Base-by-base conservation (phyloP, 2,888 invertebrate species). In the Philopedon plagiatum region DNA sequence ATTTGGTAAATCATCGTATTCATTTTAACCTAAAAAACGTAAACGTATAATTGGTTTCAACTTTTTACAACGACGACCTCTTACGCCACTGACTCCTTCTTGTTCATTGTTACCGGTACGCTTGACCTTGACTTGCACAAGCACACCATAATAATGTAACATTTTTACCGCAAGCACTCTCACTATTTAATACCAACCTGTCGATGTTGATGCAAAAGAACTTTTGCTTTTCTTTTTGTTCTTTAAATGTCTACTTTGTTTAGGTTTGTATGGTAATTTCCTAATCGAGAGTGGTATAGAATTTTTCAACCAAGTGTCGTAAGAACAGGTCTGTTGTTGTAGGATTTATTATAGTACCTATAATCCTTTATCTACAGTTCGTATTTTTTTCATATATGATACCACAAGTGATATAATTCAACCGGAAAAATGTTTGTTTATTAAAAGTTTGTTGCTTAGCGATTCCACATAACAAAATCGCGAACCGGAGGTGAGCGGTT, bases 111-210 rank as follows among this genome's bases (percentile, higher is more conserved):
- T 39, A 37, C 15, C n/a, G 9, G 39, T 58, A 39, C 34, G 58
- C 58, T 39, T 58, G 58, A 58, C 58, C 58, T 58, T 58, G 58
- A 58, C 58, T 37, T 39, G 58, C 39, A 58, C 58, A 58, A 58
- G 39, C 21, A 58, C 37, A 21, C 23, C 13, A 58, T 13, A 41
- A 58, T 58, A 58, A 58, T 23, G 58, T 58, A 58, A 58, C 58
- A 58, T 58, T 58, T 58, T 58, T 58, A 58, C 58, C 13, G 58
- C 23, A 39, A 41, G 13, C 58, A 58, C 58, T 58, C 58, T 58
- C 58, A 58, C 58, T 41, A 19, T 41, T 51, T 58, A 58, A 58
- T 11, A 13, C 39, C 44, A 61, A 46, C 61, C 44, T 46, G 61
- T 32, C n/a, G n/a, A n/a, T 26, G 37, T 8, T 23, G 23, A 54